A percentile compares a stretch with the other conserved stretches of the same genome.
Conservation (phyloP, 2,888 invertebrate genomes). For the Leptopilina myrica region DNA sequence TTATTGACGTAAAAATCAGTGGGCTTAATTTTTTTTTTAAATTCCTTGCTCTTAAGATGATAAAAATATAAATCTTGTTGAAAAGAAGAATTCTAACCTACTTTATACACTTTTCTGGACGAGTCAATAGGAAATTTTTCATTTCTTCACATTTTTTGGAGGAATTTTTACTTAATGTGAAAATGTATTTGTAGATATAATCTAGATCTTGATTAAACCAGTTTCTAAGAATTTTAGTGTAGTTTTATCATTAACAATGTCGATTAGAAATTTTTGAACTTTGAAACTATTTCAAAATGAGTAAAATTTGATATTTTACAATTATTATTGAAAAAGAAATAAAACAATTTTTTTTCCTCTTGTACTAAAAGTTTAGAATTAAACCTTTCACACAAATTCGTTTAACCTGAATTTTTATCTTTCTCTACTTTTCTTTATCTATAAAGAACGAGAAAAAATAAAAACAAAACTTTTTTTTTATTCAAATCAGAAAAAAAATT, state of each 20-base stretch:
- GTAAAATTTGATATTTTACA: not conserved
- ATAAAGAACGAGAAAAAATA: no score
- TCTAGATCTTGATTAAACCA: not conserved
- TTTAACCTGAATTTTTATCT: no score
- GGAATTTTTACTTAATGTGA: not conserved
- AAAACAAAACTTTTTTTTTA: no score
- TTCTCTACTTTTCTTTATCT: no score
- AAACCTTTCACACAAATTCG: no score
- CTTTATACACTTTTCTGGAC: conserved; percentile 16
- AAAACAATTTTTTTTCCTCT: no score
- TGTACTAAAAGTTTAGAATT: no score
- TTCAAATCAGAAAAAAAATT: no score
- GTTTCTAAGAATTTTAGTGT: conserved; percentile 18
- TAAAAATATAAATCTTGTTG: not conserved
- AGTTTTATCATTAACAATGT: not conserved
- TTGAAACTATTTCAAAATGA: not conserved
- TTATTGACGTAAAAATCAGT: not conserved
- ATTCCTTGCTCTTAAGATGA: not conserved
- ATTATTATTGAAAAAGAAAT: not conserved
- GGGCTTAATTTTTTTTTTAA: conserved; percentile 29
- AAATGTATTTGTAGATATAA: conserved; percentile 8
- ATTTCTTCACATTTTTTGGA: not conserved
- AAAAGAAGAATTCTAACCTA: conserved; percentile 32
- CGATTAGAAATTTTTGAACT: conserved; percentile 31
- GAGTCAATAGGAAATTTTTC: not conserved